Base-by-base conservation (phyloP, 2,797 vertebrate species). In the Rhinella marina region DNA sequence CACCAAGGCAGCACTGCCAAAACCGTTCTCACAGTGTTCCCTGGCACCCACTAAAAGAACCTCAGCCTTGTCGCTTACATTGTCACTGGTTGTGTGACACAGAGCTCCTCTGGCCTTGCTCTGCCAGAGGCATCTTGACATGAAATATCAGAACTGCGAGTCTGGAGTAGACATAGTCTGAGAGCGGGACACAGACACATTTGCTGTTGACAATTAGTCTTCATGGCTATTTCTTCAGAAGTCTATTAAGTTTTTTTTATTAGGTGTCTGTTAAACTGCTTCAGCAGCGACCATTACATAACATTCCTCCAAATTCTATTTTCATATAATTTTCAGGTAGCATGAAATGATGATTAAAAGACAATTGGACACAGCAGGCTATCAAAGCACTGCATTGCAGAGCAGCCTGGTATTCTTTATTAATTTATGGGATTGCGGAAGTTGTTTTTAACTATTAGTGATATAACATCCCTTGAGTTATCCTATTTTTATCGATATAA, bases 321-420 rank as follows among this genome's bases (percentile, higher is more conserved):
- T 82, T 73, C 72, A 86, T 89, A 89, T 86, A 77, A 82, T 89
- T 86, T 89, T 89, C 80, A 81, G 83, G 84, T 89, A 85, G 78
- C 88, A 89, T 62, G 59, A 77, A 88, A 89, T 82, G 79, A 86
- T 86, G 79, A 89, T 89, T 86, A 81, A 89, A 89, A 86, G 84
- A 89, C 88, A 89, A 89, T 89, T 89, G 84, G 79, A 89, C 84
- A 89, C 88, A 89, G 88, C 79, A 78, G 83, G 88, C 59, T 86
- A 68, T 62, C 79, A 82, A 86, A 86, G 73, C 78, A 81, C 88
- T 86, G 84, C 88, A 89, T 82, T 89, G 84, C 88, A 86, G 88
- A 75, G 78, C 54, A 75, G 64, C 14, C 66, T 29, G 59, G 48
- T 12, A 54, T 77, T 77, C 54, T 77, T 77, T 54, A 77, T 77